Conservation (phyloP, 2,113 vertebrate species). For the Scopus umbretta region DNA sequence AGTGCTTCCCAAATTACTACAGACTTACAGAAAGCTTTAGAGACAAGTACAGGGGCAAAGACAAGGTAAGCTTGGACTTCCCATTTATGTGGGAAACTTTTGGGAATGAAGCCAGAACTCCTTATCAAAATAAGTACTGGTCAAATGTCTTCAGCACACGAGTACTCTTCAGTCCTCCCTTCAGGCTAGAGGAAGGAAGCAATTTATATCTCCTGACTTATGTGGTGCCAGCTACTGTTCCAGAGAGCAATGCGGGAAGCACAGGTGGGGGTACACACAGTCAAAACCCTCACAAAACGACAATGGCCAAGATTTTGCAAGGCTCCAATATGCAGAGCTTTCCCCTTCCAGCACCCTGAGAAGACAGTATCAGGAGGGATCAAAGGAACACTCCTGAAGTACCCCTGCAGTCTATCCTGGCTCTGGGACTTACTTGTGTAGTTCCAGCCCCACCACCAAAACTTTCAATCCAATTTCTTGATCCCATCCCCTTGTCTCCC, state of each 20-base stretch:
- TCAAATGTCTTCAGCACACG: neutral
- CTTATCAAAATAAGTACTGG: neutral
- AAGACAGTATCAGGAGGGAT: neutral
- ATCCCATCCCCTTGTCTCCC: neutral
- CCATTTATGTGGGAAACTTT: neutral
- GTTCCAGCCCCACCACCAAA: neutral
- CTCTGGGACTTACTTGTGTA: neutral
- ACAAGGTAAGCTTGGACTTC: neutral
- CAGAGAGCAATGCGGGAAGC: neutral
- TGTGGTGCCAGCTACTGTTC: neutral
- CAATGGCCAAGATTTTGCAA: neutral
- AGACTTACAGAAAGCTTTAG: neutral
- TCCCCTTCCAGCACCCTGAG: neutral
- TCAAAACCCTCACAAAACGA: neutral
- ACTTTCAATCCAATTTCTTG: neutral
- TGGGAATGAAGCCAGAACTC: neutral
- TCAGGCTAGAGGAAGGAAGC: slow-evolving; percentile 20
- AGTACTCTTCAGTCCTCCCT: neutral
- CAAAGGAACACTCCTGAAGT: neutral
- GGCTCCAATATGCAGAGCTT: neutral
- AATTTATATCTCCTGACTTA: neutral
- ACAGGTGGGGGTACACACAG: neutral
- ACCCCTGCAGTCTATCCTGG: neutral
- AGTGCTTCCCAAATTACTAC: neutral
- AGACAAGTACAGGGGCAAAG: neutral